Conservation (phyloP, 2,797 vertebrate species). For the Tiaroga cobitis region DNA sequence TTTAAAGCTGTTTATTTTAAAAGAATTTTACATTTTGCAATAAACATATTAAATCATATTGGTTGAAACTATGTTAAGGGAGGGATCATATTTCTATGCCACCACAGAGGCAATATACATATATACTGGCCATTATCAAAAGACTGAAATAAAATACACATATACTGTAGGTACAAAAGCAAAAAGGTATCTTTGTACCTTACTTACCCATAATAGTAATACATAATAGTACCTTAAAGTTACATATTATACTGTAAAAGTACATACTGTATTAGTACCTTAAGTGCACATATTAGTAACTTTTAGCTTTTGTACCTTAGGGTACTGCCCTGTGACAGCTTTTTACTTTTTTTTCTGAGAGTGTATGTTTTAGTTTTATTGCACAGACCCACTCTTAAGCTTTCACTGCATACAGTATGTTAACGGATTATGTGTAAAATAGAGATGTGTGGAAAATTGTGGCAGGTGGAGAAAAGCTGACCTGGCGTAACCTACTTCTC, state of each 20-base stretch:
- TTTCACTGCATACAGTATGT: not conserved
- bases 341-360: too few relatives aligned
- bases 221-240: too few relatives aligned
- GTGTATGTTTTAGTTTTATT: not conserved
- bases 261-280: too few relatives aligned
- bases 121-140: not conserved
- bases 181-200: too few relatives aligned
- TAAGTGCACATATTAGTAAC: too few relatives aligned
- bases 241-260: too few relatives aligned
- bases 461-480: slow-evolving; percentile 62
- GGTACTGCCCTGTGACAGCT: too few relatives aligned
- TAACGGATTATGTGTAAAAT: slow-evolving; percentile 32
- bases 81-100: not conserved
- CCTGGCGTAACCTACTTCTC: slow-evolving; percentile 78
- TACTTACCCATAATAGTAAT: too few relatives aligned
- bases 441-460: slow-evolving; percentile 53
- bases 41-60: too few relatives aligned
- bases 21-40: not conserved
- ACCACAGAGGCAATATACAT: not conserved
- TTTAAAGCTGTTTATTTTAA: not conserved
- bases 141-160: not conserved
- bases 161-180: too few relatives aligned
- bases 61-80: not conserved
- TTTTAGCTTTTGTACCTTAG: too few relatives aligned
- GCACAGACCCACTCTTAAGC: not conserved